Percentiles rank a stretch among this genome's conserved stretches.
phyloP scores from a whole-genome alignment of 1,140 invertebrate species.

The Wasmannia auropunctata region DNA sequence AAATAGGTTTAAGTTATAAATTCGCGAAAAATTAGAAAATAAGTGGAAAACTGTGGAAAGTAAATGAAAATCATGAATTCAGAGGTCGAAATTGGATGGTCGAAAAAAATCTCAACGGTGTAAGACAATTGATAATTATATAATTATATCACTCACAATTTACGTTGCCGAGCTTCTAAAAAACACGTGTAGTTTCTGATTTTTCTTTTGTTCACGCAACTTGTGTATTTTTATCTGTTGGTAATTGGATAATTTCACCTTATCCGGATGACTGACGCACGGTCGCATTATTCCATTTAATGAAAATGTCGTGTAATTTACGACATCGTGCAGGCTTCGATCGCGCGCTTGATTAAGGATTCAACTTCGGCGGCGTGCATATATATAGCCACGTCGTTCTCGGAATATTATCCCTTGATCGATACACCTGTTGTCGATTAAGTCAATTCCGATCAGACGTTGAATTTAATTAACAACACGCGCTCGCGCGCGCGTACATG shows the following conservation, averaged over 20 bases:
- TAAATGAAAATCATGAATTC: not conserved
- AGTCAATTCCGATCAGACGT: slow-evolving; percentile 49
- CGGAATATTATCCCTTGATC: slow-evolving; percentile 56
- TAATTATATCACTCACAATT: not conserved
- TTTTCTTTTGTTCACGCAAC: not conserved
- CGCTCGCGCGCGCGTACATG: not conserved
- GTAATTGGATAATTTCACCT: slow-evolving; percentile 1
- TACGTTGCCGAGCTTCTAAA: not conserved
- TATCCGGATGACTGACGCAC: not conserved
- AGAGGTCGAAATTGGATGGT: not conserved
- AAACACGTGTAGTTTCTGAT: not conserved
- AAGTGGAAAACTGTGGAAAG: not conserved
- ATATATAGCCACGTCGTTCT: slow-evolving; percentile 1
- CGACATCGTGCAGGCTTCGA: slow-evolving; percentile 14
- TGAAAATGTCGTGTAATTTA: slow-evolving; percentile 42
- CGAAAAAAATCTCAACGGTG: not conserved
- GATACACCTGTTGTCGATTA: slow-evolving; percentile 58
- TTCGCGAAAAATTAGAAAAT: not conserved
- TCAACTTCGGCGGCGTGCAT: not conserved
- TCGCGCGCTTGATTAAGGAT: slow-evolving; percentile 41
- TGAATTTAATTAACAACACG: slow-evolving; percentile 52
- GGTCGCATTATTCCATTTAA: slow-evolving; percentile 23
- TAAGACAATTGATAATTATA: not conserved
- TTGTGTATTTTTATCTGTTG: not conserved
- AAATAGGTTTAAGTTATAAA: not conserved